These are phyloP conservation scores for Anser cygnoides DNA, from an alignment of 2,113 vertebrate species.

Conservation along the genomic window DNA sequence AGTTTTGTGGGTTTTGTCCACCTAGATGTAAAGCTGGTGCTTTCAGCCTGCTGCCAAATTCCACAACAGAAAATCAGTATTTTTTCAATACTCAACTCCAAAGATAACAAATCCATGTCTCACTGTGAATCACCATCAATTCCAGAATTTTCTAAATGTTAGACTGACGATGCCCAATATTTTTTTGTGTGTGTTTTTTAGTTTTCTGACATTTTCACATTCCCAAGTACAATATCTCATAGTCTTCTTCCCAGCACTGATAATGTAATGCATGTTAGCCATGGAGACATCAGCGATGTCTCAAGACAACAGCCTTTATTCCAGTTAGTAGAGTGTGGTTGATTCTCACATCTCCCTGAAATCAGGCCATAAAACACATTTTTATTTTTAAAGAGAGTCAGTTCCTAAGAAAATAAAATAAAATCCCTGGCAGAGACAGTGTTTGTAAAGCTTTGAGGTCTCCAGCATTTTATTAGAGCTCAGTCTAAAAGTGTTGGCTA, in stretches of 20 bases:
- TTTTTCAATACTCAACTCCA: not conserved
- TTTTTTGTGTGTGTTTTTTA: not conserved
- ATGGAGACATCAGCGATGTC: not conserved
- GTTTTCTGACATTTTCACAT: not conserved
- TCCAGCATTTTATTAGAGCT: not conserved
- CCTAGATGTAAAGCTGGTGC: not conserved
- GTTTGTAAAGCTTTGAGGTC: not conserved
- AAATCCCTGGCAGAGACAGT: not conserved
- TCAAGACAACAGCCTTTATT: not conserved
- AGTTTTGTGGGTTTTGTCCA: not conserved
- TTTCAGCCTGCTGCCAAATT: not conserved
- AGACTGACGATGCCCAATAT: not conserved
- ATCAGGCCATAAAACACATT: not conserved
- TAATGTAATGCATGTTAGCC: not conserved
- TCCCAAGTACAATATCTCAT: not conserved
- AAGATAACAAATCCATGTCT: not conserved
- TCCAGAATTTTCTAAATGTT: not conserved
- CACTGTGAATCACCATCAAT: not conserved
- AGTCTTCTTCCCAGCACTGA: not conserved
- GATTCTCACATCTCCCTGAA: not conserved
- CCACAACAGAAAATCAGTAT: not conserved
- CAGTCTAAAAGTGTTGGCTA: not conserved
- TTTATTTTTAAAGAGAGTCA: not conserved
- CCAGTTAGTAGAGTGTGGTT: not conserved
- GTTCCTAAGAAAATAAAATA: not conserved